phyloP scores from a whole-genome alignment of 2,113 vertebrate species.

The Phaethornis superciliosus region DNA sequence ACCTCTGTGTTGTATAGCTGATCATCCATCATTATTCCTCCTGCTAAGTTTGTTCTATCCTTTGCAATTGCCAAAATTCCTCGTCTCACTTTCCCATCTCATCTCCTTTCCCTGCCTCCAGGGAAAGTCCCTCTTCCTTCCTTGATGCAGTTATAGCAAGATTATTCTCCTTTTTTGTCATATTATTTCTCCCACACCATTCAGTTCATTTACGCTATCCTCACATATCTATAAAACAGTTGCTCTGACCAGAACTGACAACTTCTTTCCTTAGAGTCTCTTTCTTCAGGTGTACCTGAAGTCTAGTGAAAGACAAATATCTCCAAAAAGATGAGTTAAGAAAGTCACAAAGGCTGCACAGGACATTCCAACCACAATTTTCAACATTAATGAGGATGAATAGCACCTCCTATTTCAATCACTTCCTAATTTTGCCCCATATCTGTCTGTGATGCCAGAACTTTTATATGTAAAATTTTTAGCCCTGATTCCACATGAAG shows the following conservation, averaged over 20 bases:
- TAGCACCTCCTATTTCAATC: neutral
- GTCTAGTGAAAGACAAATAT: neutral
- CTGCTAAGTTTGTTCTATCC: neutral
- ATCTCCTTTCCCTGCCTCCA: neutral
- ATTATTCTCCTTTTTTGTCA: neutral
- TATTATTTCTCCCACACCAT: neutral
- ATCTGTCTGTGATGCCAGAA: neutral
- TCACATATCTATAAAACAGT: neutral
- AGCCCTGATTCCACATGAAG: rapidly evolving
- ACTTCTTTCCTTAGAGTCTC: neutral
- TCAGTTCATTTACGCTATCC: neutral
- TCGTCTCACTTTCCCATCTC: neutral
- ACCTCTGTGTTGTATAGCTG: neutral
- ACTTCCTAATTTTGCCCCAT: neutral
- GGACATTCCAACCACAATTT: neutral
- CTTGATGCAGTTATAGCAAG: neutral
- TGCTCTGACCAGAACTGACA: neutral
- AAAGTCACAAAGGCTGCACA: neutral
- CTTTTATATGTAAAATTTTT: neutral
- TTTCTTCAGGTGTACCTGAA: neutral
- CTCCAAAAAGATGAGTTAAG: neutral
- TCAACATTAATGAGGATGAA: neutral
- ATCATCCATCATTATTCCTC: neutral
- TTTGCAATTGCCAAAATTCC: neutral
- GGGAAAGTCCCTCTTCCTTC: neutral